Percentiles rank a stretch among this genome's conserved stretches.
Evolutionary conservation across 35 echinoderm and acorn worm species (phyloP).

Genomic region (Amphiura filiformis): DNA sequence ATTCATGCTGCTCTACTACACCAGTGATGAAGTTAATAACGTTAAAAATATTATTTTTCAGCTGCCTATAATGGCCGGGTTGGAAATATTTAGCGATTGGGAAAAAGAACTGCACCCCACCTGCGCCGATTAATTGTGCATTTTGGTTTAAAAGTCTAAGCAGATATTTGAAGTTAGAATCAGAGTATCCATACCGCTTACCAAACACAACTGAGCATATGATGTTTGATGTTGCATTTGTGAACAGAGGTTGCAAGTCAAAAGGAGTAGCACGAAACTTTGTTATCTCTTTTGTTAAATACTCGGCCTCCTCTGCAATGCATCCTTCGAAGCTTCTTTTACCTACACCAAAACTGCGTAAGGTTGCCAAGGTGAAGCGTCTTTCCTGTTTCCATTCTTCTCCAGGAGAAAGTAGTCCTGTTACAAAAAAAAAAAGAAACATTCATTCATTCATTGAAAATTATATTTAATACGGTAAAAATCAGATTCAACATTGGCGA

Average conservation of each 20-base stretch:
- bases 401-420: background rate
- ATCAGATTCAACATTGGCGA: no score
- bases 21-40: background rate
- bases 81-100: background rate
- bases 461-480: no score
- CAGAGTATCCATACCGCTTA: constrained; percentile 10
- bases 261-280: background rate
- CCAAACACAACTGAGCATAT: constrained; percentile 16
- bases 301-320: background rate
- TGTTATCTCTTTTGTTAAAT: background rate
- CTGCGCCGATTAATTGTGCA: background rate
- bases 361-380: background rate
- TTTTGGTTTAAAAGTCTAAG: background rate
- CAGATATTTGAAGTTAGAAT: background rate
- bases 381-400: background rate
- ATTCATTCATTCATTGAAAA: no score
- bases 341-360: background rate
- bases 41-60: background rate
- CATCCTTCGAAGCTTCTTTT: background rate
- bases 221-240: background rate
- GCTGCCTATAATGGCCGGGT: background rate
- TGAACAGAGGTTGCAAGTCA: background rate
- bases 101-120: background rate
- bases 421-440: background rate
- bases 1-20: background rate